A percentile compares a stretch with the other conserved stretches of the same genome.
These are phyloP conservation scores for Belonocnema kinseyi DNA, from an alignment of 1,140 invertebrate species.

Conservation along the genomic window DNA sequence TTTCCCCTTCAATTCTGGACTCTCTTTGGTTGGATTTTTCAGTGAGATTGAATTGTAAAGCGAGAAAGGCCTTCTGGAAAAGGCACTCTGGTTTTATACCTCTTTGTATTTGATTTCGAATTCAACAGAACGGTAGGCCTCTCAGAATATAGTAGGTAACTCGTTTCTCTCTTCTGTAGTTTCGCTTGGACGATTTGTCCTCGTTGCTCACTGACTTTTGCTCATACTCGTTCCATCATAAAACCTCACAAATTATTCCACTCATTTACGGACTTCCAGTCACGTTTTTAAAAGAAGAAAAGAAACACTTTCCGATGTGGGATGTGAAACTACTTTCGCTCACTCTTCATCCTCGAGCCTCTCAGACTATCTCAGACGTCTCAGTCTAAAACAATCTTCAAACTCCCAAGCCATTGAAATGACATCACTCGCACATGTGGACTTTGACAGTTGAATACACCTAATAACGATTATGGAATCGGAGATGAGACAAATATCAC, in stretches of 20 bases:
- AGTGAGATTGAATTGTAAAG: constrained; percentile 28
- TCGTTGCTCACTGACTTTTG: constrained; percentile 42
- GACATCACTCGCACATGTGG: constrained; percentile 24
- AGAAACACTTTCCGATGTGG: constrained; percentile 37
- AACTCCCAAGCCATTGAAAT: constrained; percentile 7
- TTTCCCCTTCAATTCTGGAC: background rate
- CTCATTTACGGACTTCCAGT: constrained; percentile 11
- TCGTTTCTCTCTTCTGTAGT: constrained; percentile 39
- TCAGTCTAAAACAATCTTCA: background rate
- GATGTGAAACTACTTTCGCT: constrained; percentile 43
- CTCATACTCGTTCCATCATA: constrained; percentile 29
- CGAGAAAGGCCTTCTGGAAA: constrained; percentile 21
- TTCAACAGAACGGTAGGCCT: constrained; percentile 27
- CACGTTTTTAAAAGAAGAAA: background rate
- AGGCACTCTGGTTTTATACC: constrained; percentile 26
- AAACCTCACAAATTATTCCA: background rate
- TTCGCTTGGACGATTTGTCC: constrained; percentile 56
- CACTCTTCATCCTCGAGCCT: constrained; percentile 35
- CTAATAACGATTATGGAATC: background rate
- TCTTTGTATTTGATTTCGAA: constrained; percentile 26
- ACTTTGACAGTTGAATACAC: background rate
- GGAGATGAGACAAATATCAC: background rate
- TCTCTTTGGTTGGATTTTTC: background rate
- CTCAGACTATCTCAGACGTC: constrained; percentile 1
- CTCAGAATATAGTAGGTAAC: background rate